Evolutionary conservation across 2,113 vertebrate species (phyloP).

Genomic region (Rissa tridactyla): DNA sequence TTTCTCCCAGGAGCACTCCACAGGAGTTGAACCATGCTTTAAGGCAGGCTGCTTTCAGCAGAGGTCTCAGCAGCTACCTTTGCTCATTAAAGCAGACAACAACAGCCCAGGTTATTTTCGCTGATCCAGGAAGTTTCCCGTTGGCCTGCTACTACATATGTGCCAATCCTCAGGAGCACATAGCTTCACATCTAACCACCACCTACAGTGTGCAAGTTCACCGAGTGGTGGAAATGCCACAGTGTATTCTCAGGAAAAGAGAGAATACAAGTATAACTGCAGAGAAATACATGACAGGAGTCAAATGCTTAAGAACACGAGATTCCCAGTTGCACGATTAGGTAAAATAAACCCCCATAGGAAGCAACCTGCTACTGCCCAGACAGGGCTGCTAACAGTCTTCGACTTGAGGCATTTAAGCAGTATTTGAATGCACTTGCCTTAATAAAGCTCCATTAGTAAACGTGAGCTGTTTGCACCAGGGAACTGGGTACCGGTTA

Average conservation of each 20-base stretch:
- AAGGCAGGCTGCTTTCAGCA: neutral
- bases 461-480: neutral
- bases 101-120: neutral
- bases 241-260: neutral
- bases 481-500: neutral
- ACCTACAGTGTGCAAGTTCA: accelerated
- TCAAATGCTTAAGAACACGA: neutral
- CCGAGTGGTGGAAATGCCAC: neutral
- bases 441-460: neutral
- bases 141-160: neutral
- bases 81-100: neutral
- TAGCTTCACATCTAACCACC: neutral
- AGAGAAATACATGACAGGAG: neutral
- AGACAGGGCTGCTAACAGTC: neutral
- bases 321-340: neutral
- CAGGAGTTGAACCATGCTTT: neutral
- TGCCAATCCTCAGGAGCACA: neutral
- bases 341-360: neutral
- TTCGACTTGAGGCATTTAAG: neutral
- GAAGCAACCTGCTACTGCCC: neutral
- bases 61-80: neutral
- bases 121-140: neutral
- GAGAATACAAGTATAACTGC: neutral
- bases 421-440: neutral
- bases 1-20: neutral